Conservation (phyloP, 2,113 vertebrate species). For the Chionodraco myersi region DNA sequence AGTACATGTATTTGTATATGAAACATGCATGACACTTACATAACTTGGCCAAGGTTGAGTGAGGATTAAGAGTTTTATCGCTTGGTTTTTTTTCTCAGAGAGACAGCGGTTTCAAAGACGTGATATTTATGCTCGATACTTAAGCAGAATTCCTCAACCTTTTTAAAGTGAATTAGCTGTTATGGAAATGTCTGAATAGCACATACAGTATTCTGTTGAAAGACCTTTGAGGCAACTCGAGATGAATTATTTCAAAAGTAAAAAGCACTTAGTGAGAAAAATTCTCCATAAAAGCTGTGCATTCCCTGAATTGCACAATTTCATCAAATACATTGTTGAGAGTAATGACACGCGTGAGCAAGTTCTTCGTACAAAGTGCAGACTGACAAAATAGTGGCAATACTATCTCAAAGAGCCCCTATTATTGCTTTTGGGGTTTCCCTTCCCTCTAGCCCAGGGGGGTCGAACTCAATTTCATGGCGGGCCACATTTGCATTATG, state of each 20-base stretch:
- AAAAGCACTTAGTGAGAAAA: background rate
- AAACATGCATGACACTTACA: constrained; percentile 73
- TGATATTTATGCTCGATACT: background rate
- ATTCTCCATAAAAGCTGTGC: background rate
- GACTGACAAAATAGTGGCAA: background rate
- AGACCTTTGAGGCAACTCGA: background rate
- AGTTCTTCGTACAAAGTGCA: background rate
- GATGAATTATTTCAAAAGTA: background rate
- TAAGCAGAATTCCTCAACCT: background rate
- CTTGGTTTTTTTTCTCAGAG: constrained; percentile 26
- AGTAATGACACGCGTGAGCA: background rate
- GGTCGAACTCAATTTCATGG: no score
- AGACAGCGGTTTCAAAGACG: constrained; percentile 31
- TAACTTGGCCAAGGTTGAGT: constrained; percentile 32
- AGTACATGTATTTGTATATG: constrained; percentile 61
- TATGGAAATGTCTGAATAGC: background rate
- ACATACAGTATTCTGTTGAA: background rate
- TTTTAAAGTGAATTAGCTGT: background rate
- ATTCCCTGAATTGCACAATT: no score
- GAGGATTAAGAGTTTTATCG: background rate
- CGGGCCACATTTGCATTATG: no score
- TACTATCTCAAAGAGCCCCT: background rate
- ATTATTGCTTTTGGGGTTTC: no score
- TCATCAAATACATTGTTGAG: background rate
- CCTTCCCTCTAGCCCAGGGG: no score